These are phyloP conservation scores for Nasonia giraulti DNA, from an alignment of 1,140 invertebrate genomes.

Conservation along the genomic window DNA sequence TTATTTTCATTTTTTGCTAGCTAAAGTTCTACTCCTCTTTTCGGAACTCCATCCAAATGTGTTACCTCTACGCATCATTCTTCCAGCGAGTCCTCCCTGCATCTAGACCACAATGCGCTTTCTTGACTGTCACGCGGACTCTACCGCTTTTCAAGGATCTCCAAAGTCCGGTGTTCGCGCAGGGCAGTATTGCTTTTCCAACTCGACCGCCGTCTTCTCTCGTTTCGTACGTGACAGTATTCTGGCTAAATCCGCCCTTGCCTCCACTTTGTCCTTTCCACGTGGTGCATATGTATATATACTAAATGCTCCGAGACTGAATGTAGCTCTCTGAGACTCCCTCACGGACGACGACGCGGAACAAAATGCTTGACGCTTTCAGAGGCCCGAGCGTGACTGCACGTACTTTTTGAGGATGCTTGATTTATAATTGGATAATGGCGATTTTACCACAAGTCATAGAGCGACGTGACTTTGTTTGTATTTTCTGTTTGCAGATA, in stretches of 20 bases:
- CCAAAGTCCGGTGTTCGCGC: background rate
- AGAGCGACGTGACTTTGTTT: too few relatives aligned
- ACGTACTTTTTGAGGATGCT: background rate
- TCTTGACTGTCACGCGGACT: constrained; percentile 22
- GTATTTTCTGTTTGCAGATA: too few relatives aligned
- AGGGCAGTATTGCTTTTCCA: constrained; percentile 6
- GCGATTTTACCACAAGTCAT: too few relatives aligned
- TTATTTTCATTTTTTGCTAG: background rate
- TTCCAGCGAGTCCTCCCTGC: background rate
- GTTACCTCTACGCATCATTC: background rate
- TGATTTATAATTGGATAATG: constrained; percentile 11
- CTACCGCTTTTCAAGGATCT: constrained; percentile 12
- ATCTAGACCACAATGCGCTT: background rate
- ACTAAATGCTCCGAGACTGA: background rate
- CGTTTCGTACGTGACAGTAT: background rate
- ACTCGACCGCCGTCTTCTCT: background rate
- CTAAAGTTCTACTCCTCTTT: background rate
- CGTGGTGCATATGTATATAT: background rate
- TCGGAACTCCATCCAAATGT: background rate
- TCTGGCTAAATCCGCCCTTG: background rate
- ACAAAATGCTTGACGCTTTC: background rate
- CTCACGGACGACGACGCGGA: background rate
- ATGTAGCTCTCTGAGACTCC: background rate
- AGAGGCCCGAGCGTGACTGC: background rate
- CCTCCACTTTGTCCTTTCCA: background rate